Base-by-base conservation (phyloP, 2,888 invertebrate genomes). In the Seladonia tumulorum region DNA sequence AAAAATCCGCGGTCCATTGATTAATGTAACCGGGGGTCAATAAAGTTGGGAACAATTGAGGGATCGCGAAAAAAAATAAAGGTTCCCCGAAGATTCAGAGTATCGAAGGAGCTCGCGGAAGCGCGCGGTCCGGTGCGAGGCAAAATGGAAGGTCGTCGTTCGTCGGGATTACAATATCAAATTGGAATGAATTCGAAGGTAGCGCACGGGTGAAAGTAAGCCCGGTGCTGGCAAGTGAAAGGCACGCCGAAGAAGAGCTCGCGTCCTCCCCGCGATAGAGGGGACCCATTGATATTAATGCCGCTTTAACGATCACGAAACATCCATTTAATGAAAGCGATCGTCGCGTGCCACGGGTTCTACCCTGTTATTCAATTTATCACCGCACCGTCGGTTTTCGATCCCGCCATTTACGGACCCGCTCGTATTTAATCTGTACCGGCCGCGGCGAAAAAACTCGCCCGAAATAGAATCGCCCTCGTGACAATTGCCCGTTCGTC, bases 221-320 rank as follows among this genome's bases (percentile, higher is more conserved):
- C 66, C 25, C 35, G 29, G 49, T 25, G 60, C 25, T 63, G n/a
- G 35, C 14, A 71, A 78, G 66, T 63, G 47, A 71, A 66, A 79
- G 79, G 81, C 73, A 68, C 22, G n/a, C 35, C 74, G 73, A 63
- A 57, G 35, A 25, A 42, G 68, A 66, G 12, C 81, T 75, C 80
- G 81, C 85, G 83, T 88, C 86, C 85, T 90, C 82, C 83, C 80
- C 75, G 76, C 80, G 76, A 81, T 74, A 49, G 80, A 81, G 82
- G 78, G 82, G 29, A 29, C 29, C 89, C 90, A 92, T 93, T 93
- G 93, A 93, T 92, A 93, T 93, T 93, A 93, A 93, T 93, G 91
- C 78, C 83, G 81, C 78, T 88, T 81, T 86, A 87, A 89, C 88
- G 86, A 85, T 84, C 89, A 81, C 87, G 85, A 85, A 87, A 87